Evolutionary conservation across 1,140 invertebrate species (phyloP).

Genomic region (Chironomus tepperi): DNA sequence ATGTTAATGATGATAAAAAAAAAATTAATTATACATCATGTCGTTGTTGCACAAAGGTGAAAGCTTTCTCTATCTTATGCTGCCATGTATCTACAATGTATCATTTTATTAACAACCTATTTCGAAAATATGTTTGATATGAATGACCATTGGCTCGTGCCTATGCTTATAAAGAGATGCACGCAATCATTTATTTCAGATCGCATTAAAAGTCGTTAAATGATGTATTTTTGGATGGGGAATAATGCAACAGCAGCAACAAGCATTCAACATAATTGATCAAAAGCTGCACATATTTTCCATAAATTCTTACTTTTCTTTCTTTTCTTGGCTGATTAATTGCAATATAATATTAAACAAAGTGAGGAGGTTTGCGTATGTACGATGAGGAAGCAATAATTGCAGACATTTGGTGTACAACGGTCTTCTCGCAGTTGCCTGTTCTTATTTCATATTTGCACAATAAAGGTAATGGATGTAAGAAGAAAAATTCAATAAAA

Average conservation of each 20-base stretch:
- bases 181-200: no score
- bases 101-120: no score
- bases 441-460: not conserved
- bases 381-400: not conserved
- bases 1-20: not conserved
- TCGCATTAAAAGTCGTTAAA: no score
- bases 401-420: not conserved
- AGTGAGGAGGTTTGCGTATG: not conserved
- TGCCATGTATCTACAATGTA: not conserved
- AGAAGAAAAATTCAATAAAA: no score
- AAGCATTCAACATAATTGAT: not conserved
- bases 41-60: not conserved
- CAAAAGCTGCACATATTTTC: constrained; percentile 18
- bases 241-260: not conserved
- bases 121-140: not conserved
- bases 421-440: not conserved
- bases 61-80: not conserved
- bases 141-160: constrained; percentile 4
- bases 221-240: not conserved
- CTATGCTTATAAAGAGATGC: not conserved
- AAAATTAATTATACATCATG: not conserved
- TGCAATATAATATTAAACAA: not conserved
- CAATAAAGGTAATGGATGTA: not conserved
- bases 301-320: not conserved
- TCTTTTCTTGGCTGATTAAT: constrained; percentile 10